Conservation (phyloP, 2,797 vertebrate species). For the Naso thynnoides region DNA sequence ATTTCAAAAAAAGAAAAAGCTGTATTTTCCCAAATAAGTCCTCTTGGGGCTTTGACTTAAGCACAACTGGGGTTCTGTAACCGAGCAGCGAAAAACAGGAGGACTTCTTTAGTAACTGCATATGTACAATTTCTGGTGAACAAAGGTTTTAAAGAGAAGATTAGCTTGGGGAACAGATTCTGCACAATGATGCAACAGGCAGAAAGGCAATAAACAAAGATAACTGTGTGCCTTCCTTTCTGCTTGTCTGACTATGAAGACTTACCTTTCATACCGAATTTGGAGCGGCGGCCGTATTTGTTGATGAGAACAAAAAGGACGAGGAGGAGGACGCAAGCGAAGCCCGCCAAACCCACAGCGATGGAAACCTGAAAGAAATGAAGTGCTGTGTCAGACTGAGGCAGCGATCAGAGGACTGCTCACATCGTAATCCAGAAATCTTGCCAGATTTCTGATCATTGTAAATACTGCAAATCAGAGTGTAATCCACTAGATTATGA, state of each 20-base stretch:
- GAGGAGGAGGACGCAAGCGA: slow-evolving; percentile 94
- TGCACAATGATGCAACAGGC: slow-evolving; percentile 58
- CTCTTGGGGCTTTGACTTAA: slow-evolving; percentile 25
- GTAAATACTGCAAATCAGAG: slow-evolving; percentile 35
- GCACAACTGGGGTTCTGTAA: slow-evolving; percentile 15
- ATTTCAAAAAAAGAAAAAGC: neutral
- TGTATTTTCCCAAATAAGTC: slow-evolving; percentile 23
- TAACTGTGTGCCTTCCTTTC: slow-evolving; percentile 26
- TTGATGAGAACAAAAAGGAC: slow-evolving; percentile 98
- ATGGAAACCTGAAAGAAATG: slow-evolving; percentile 90
- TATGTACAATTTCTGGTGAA: slow-evolving; percentile 44
- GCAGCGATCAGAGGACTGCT: slow-evolving; percentile 11
- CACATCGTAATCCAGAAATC: slow-evolving; percentile 21
- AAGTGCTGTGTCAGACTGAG: slow-evolving; percentile 46
- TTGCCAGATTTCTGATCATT: slow-evolving; percentile 43
- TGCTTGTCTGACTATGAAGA: slow-evolving; percentile 41
- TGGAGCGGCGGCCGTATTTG: slow-evolving; percentile 97
- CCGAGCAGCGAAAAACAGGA: slow-evolving; percentile 24
- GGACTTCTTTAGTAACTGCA: slow-evolving; percentile 25
- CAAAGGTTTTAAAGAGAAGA: slow-evolving; percentile 48
- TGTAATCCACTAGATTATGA: slow-evolving; percentile 46
- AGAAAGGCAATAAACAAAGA: slow-evolving; percentile 57
- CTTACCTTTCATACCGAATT: slow-evolving; percentile 99
- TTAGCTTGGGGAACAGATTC: slow-evolving; percentile 37
- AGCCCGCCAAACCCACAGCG: slow-evolving; percentile 94